Base-by-base conservation (phyloP, 2,113 vertebrate genomes). In the Etia nguti region DNA sequence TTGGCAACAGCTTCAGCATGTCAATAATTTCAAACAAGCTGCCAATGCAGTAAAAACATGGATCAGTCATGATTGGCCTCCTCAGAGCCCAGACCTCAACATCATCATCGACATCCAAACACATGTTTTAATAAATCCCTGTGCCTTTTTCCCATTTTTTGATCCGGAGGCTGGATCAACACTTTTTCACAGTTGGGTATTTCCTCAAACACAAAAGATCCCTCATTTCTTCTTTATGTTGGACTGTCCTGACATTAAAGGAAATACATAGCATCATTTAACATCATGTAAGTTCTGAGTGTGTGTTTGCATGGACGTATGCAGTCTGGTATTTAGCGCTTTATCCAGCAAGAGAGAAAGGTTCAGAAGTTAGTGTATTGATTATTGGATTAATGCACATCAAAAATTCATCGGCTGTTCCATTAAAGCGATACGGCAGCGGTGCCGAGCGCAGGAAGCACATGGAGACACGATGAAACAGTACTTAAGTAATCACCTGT, bases 401-500 rank as follows among this genome's bases (percentile, higher is more conserved):
- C 24, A 94, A 93, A 93, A 90, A 94, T 95, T 92, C 4, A 95
- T 90, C n/a, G 20, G 80, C 85, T 79, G 70, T 60, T 90, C 88
- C 85, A 85, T 88, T 92, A 70, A 83, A 87, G 80, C 84, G 18
- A 75, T 59, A 46, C 36, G 79, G 83, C 85, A 88, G 83, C 55
- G 83, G 55, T 34, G 50, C 65, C 16, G 10, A 62, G 36, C 8
- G 20, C 84, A 88, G 87, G 88, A 88, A 90, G 62, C 43, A 36
- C 26, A 79, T 60, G 4, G 2, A 73, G 70, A 90, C 70, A 86
- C 15, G 26, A 70, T 75, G 86, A 88, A 89, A 84, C 34, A 34
- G 34, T 80, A 80, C 55, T 29, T 86, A 50, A 82, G 83, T 56
- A 77, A 86, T 86, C 82, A 90, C 46, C 82, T 85, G 43, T 52